A percentile compares a stretch with the other conserved stretches of the same genome.
Evolutionary conservation across 1,140 invertebrate genomes (phyloP).

Genomic region (Philotrypesis tridentata): DNA sequence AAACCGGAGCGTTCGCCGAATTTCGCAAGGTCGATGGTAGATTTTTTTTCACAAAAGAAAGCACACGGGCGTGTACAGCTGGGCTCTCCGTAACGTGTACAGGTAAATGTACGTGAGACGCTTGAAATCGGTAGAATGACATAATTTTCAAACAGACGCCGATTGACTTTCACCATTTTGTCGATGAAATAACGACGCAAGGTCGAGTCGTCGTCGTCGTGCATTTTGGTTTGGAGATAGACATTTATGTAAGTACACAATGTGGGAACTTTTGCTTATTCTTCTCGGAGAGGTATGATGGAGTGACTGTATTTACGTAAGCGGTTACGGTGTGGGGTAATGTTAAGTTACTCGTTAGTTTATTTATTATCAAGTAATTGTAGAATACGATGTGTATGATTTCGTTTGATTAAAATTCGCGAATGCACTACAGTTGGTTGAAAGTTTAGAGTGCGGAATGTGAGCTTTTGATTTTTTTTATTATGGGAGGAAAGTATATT

Average conservation of each 20-base stretch:
- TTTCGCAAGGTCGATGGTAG: constrained; percentile 53
- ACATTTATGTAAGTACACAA: background rate
- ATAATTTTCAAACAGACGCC: constrained; percentile 9
- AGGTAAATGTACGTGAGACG: background rate
- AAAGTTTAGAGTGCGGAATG: too few relatives aligned
- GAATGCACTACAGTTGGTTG: too few relatives aligned
- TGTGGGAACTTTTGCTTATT: background rate
- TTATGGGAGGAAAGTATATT: too few relatives aligned
- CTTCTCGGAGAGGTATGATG: background rate
- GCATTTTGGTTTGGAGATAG: background rate
- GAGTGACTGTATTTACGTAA: background rate
- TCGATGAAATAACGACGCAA: constrained; percentile 30
- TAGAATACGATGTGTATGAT: too few relatives aligned
- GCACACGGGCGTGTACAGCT: constrained; percentile 23
- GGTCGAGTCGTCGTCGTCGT: background rate
- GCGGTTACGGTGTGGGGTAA: background rate
- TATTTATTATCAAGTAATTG: too few relatives aligned
- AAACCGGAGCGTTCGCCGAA: constrained; percentile 44
- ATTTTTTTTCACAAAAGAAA: constrained; percentile 44
- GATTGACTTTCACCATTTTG: constrained; percentile 44
- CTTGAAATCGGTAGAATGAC: constrained; percentile 34
- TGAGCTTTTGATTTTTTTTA: too few relatives aligned
- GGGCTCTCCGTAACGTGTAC: too few relatives aligned
- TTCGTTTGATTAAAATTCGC: too few relatives aligned
- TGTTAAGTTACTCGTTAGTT: background rate